Base-by-base conservation (phyloP, 2,888 invertebrate species). In the Halocaridina rubra region DNA sequence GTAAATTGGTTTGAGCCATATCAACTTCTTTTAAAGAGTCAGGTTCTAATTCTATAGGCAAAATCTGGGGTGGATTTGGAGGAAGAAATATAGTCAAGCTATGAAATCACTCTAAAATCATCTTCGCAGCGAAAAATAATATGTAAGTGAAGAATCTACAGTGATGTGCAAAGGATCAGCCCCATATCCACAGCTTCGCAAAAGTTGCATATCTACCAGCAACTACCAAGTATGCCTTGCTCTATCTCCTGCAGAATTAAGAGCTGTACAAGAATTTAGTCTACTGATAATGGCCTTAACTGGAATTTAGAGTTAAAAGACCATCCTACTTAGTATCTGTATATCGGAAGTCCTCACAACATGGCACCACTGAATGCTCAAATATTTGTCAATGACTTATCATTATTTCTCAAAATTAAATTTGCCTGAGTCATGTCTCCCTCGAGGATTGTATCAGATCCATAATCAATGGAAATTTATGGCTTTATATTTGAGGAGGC, bases 261-360 rank as follows among this genome's bases (percentile, higher is more conserved):
- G 75, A 53, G 88, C 89, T 39, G 79, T 85, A 72, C 89, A 89
- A 16, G 46, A 0, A 88, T 88, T 80, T 89, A 89, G 59, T 88
- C 61, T 89, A 89, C 57, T 88, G 88, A 86, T 89, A 89, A 33
- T 79, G 74, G n/a, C 85, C 88, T 57, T 79, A 74, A 24, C 89
- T 88, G 4, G 88, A 79, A 33, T 89, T 88, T 27, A 94, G 93
- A 89, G 93, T 93, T 90, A 94, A 91, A 89, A 93, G 92, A 89
- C 93, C 94, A 93, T 93, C 89, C 93, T 92, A 89, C 92, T 91
- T 89, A 91, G 92, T 85, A 93, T 92, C 89, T 92, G 91, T 89
- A 93, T 82, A n/a, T 79, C 61, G 27, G 86, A 84, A n/a, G 89
- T n/a, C n/a, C n/a, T n/a, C n/a, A n/a, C n/a, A n/a, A n/a, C n/a